phyloP scores from a whole-genome alignment of 2,888 invertebrate species.

The Coelogynopora nodosa region DNA sequence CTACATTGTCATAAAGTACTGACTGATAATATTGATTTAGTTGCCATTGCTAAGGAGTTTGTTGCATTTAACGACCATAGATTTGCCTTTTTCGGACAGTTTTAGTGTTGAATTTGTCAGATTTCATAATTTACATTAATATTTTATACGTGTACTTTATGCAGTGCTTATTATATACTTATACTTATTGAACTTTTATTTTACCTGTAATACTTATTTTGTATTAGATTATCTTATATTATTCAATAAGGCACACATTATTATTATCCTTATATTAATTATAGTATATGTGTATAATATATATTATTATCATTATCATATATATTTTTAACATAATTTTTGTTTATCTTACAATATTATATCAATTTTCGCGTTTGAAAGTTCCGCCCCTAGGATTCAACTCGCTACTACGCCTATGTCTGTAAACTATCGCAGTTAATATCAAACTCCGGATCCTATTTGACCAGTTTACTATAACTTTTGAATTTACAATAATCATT shows the following conservation, averaged over 20 bases:
- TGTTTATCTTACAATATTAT: neutral
- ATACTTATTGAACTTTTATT: neutral
- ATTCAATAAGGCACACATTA: neutral
- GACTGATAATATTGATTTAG: slow-evolving; percentile 9
- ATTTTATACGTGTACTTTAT: slow-evolving; percentile 13
- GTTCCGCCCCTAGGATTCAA: neutral
- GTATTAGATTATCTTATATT: slow-evolving; percentile 9
- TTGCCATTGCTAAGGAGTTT: neutral
- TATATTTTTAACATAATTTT: neutral
- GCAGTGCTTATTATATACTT: slow-evolving; percentile 3
- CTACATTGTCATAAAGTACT: neutral
- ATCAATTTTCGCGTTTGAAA: neutral
- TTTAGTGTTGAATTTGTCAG: slow-evolving; percentile 9
- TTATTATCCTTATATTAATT: neutral
- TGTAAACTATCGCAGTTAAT: no score
- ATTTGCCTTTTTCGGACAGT: slow-evolving; percentile 23
- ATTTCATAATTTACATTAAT: slow-evolving; percentile 1
- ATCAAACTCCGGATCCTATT: no score
- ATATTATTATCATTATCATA: neutral
- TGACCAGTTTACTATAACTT: no score
- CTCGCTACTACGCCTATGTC: neutral
- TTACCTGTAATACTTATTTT: neutral
- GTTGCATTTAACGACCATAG: neutral
- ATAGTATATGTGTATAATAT: neutral
- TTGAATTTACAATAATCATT: no score